phyloP scores from a whole-genome alignment of 2,888 invertebrate species.

The Amblyjoppa fuscipennis region DNA sequence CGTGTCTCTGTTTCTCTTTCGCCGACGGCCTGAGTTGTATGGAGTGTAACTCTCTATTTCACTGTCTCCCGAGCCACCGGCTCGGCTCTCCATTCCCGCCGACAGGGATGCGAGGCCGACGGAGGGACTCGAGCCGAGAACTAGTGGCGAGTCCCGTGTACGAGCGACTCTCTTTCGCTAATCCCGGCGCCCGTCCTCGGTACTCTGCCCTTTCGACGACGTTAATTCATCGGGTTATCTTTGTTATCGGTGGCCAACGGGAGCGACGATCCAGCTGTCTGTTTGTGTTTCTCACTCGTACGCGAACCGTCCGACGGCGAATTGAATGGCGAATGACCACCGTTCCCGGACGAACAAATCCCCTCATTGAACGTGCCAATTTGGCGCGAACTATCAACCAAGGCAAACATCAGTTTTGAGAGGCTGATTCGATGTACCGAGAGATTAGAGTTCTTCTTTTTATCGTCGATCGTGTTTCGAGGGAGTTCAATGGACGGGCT shows the following conservation, averaged over 20 bases:
- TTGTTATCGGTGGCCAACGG: slow-evolving; percentile 27
- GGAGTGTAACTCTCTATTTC: slow-evolving; percentile 54
- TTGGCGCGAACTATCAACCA: slow-evolving; percentile 21
- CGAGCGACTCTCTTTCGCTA: slow-evolving; percentile 31
- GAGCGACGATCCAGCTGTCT: neutral
- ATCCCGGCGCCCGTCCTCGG: slow-evolving; percentile 30
- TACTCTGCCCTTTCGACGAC: slow-evolving; percentile 59
- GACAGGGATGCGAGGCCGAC: slow-evolving; percentile 13
- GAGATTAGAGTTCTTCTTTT: neutral
- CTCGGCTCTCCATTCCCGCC: slow-evolving; percentile 42
- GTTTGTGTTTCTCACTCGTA: slow-evolving; percentile 19
- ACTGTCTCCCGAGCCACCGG: slow-evolving; percentile 54
- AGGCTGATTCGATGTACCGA: neutral
- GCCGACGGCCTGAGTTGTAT: neutral
- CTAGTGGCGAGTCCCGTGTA: neutral
- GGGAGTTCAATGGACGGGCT: too few relatives aligned
- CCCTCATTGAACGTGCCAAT: slow-evolving; percentile 32
- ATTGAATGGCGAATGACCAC: slow-evolving; percentile 40
- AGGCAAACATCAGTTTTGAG: neutral
- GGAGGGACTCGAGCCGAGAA: slow-evolving; percentile 7
- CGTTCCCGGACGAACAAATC: slow-evolving; percentile 34
- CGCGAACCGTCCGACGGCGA: neutral
- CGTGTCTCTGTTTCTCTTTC: slow-evolving; percentile 4
- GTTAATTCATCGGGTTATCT: slow-evolving; percentile 61
- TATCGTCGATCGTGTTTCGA: too few relatives aligned